These are phyloP conservation scores for Dichetophora obliterata DNA, from an alignment of 2,888 invertebrate species.

Conservation along the genomic window DNA sequence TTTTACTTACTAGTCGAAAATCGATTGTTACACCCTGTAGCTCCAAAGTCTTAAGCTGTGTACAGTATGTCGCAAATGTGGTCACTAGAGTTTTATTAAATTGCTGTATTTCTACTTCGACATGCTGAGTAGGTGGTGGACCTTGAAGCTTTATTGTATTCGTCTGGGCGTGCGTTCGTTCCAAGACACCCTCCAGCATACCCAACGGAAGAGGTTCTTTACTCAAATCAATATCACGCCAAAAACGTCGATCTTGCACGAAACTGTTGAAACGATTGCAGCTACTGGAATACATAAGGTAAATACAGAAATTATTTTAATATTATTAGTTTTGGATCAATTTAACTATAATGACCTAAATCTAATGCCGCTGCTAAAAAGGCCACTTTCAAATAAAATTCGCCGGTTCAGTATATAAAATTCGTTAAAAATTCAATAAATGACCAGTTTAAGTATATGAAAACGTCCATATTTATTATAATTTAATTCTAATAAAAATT, in stretches of 20 bases:
- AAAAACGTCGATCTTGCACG: slow-evolving; percentile 65
- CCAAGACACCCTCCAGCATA: slow-evolving; percentile 60
- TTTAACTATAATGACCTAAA: too few species aligned
- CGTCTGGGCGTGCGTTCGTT: slow-evolving; percentile 61
- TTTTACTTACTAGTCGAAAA: slow-evolving; percentile 59
- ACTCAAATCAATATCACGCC: slow-evolving; percentile 65
- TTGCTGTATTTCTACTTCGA: slow-evolving; percentile 58
- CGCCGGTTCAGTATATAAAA: too few species aligned
- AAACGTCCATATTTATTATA: too few species aligned
- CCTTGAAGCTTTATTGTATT: slow-evolving; percentile 64
- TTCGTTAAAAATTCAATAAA: too few species aligned
- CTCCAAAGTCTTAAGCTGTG: slow-evolving; percentile 59
- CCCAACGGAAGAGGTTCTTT: slow-evolving; percentile 58
- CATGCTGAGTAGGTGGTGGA: slow-evolving; percentile 56
- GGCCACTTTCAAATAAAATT: too few species aligned
- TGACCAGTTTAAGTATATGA: too few species aligned
- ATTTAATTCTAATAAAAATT: too few species aligned
- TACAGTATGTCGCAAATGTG: slow-evolving; percentile 59
- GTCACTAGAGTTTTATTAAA: slow-evolving; percentile 60
- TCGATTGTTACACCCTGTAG: slow-evolving; percentile 66
- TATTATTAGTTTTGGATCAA: too few species aligned
- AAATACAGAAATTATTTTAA: neutral
- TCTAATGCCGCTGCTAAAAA: too few species aligned
- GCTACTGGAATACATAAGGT: slow-evolving; percentile 55
- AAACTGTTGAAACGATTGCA: slow-evolving; percentile 63